Evolutionary conservation across 1,140 invertebrate species (phyloP).

Genomic region (Pseudomyrmex sp.): DNA sequence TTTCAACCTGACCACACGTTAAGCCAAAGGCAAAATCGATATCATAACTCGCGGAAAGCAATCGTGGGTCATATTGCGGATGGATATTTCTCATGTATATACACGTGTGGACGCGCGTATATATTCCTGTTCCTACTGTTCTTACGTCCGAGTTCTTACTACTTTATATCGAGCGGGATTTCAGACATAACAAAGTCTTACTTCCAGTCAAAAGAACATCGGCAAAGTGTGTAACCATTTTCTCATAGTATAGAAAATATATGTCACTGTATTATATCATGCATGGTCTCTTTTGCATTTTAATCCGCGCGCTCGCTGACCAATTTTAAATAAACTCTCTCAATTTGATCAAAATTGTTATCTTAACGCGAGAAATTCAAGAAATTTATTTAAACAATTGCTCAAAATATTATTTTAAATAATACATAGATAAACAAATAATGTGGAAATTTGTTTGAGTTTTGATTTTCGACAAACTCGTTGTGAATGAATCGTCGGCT

Average conservation of each 20-base stretch:
- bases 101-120: background rate
- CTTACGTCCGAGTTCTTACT: constrained; percentile 8
- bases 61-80: constrained; percentile 63
- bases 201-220: background rate
- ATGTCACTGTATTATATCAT: background rate
- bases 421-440: background rate
- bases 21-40: constrained; percentile 75
- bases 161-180: background rate
- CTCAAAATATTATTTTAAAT: constrained; percentile 9
- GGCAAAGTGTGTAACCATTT: background rate
- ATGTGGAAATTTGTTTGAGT: background rate
- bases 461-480: no score
- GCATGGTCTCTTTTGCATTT: background rate
- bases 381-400: no score
- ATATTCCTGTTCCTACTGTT: background rate
- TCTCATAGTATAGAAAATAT: background rate
- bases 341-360: no score
- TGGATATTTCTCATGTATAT: constrained; percentile 58
- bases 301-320: no score
- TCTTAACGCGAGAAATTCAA: no score
- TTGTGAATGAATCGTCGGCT: background rate
- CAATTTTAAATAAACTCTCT: no score
- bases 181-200: background rate
- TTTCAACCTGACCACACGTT: constrained; percentile 71
- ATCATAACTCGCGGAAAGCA: constrained; percentile 67